phyloP scores from a whole-genome alignment of 2,797 vertebrate species.

The Tachyglossus aculeatus region DNA sequence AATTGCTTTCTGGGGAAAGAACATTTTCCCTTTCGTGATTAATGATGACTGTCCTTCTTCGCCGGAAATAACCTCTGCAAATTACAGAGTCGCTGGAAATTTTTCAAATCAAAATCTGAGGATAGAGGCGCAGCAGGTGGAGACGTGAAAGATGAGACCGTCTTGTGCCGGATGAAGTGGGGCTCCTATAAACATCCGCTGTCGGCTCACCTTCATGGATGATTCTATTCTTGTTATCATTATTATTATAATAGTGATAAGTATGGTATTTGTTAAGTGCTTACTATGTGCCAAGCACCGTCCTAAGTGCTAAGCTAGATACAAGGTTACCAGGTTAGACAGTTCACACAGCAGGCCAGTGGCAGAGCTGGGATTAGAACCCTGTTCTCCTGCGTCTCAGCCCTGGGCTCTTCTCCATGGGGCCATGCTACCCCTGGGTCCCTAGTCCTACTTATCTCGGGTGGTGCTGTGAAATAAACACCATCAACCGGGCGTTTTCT shows the following conservation, averaged over 20 bases:
- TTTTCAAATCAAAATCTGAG: neutral
- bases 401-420: neutral
- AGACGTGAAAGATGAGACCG: too few species aligned
- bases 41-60: neutral
- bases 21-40: constrained; percentile 25
- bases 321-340: neutral
- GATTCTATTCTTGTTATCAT: neutral
- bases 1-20: constrained; percentile 10
- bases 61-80: constrained; percentile 23
- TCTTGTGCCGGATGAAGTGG: too few species aligned
- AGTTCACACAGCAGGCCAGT: neutral
- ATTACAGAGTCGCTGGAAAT: constrained; percentile 8
- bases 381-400: neutral
- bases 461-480: too few species aligned
- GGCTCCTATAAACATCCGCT: too few species aligned
- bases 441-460: too few species aligned
- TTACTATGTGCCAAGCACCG: too few species aligned
- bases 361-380: neutral
- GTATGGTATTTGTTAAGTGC: too few species aligned
- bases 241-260: neutral
- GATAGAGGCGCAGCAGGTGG: neutral
- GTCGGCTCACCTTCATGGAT: too few species aligned
- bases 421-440: too few species aligned
- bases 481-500: too few species aligned
- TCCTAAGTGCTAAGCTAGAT: too few species aligned